Percentiles rank a stretch among this genome's conserved stretches.
phyloP scores from a whole-genome alignment of 2,113 vertebrate genomes.

The Columbina picui region DNA sequence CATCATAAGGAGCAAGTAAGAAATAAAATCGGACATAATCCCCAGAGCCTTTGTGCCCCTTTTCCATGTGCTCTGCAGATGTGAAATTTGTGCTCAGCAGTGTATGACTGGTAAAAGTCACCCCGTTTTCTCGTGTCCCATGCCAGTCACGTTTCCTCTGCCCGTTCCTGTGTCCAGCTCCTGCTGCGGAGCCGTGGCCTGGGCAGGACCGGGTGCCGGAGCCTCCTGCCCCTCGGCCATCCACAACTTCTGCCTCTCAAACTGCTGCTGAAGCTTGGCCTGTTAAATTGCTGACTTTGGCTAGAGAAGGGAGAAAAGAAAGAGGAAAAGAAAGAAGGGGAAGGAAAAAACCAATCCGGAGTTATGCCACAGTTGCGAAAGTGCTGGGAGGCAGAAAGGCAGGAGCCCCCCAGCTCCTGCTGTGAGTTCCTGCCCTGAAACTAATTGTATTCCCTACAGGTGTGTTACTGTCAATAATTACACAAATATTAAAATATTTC shows the following conservation, averaged over 20 bases:
- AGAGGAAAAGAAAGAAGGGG: conserved; percentile 32
- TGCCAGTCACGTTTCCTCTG: background rate
- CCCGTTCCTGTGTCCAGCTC: background rate
- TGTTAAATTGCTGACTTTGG: background rate
- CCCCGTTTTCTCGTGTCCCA: background rate
- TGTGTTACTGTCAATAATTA: background rate
- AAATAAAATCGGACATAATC: background rate
- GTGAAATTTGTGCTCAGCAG: background rate
- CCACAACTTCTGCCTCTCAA: background rate
- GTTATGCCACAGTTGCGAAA: background rate
- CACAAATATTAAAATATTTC: background rate
- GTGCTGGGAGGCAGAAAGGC: background rate
- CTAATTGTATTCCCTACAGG: background rate
- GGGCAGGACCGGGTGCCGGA: background rate
- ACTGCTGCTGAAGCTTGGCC: background rate
- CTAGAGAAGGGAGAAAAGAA: background rate
- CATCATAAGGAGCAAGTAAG: background rate
- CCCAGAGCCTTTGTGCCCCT: background rate
- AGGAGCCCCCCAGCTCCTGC: background rate
- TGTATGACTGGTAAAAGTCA: background rate
- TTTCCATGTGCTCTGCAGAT: background rate
- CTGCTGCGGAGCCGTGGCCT: background rate
- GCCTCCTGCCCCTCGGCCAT: background rate
- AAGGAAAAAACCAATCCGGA: background rate
- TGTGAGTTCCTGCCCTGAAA: background rate